Conservation (phyloP, 2,113 vertebrate species). For the Bujurquina vittata region DNA sequence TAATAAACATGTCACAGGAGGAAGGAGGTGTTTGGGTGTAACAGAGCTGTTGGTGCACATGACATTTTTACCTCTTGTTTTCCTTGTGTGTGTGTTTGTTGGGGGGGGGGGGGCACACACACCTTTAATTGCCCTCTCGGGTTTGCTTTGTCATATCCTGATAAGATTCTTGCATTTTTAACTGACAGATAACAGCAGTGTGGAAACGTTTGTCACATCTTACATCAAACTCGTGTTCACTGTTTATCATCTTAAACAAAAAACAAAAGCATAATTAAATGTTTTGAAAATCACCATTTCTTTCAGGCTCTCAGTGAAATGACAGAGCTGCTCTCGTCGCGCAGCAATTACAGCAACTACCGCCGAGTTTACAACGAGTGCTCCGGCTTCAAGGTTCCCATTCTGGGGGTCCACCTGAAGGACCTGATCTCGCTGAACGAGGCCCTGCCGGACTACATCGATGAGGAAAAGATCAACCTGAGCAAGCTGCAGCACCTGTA, state of each 20-base stretch:
- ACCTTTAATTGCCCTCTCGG: neutral
- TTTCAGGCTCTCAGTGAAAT: conserved; percentile 87
- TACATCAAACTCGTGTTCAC: neutral
- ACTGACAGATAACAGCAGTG: fast-evolving
- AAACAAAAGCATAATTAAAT: neutral
- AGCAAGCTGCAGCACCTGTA: conserved; percentile 89
- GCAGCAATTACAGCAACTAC: conserved; percentile 89
- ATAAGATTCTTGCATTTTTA: neutral
- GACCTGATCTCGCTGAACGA: conserved; percentile 90
- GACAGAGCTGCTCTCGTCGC: conserved; percentile 88
- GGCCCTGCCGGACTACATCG: conserved; percentile 85
- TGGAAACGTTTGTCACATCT: neutral
- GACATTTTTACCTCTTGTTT: neutral
- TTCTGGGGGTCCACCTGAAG: conserved; percentile 92
- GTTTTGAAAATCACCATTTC: neutral
- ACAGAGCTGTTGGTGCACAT: neutral
- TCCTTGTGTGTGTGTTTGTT: neutral
- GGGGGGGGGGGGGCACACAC: neutral
- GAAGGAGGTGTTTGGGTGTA: neutral
- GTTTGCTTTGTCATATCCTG: neutral
- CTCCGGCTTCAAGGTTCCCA: conserved; percentile 87
- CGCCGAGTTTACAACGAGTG: conserved; percentile 85
- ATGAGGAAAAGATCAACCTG: conserved; percentile 87
- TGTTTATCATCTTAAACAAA: neutral
- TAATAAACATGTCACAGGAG: neutral